These are phyloP conservation scores for Cyanistes caeruleus DNA, from an alignment of 2,113 vertebrate genomes.

Conservation along the genomic window DNA sequence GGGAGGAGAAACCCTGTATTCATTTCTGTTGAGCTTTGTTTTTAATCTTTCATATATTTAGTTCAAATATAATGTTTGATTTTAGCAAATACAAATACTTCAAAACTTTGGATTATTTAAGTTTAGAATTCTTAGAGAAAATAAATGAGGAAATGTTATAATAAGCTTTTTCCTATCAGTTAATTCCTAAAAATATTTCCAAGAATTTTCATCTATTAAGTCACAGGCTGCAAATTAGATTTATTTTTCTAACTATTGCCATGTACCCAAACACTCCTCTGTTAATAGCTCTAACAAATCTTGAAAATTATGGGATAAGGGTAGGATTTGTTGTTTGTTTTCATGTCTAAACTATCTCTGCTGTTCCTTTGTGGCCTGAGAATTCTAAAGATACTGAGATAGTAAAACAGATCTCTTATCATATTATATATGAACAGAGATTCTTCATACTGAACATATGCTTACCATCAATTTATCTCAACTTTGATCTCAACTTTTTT, in stretches of 20 bases:
- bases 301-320: constrained; percentile 11
- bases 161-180: not conserved
- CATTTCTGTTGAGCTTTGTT: not conserved
- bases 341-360: constrained; percentile 40
- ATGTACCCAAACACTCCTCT: not conserved
- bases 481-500: not conserved
- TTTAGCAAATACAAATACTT: not conserved
- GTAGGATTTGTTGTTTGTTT: constrained; percentile 46
- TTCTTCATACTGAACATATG: not conserved
- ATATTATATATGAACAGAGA: not conserved
- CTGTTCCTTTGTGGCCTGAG: constrained; percentile 5
- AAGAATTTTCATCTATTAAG: constrained; percentile 37
- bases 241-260: constrained; percentile 17
- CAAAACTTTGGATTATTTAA: not conserved
- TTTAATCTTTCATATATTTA: not conserved
- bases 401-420: not conserved
- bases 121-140: constrained; percentile 20
- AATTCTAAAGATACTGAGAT: constrained; percentile 3
- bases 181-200: constrained; percentile 39
- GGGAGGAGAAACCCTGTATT: not conserved
- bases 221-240: constrained; percentile 10
- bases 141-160: constrained; percentile 27
- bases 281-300: constrained; percentile 18
- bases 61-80: not conserved
- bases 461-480: too few relatives aligned